These are phyloP conservation scores for Romanomermis culicivorax DNA, from an alignment of 2,888 invertebrate species.

Conservation along the genomic window DNA sequence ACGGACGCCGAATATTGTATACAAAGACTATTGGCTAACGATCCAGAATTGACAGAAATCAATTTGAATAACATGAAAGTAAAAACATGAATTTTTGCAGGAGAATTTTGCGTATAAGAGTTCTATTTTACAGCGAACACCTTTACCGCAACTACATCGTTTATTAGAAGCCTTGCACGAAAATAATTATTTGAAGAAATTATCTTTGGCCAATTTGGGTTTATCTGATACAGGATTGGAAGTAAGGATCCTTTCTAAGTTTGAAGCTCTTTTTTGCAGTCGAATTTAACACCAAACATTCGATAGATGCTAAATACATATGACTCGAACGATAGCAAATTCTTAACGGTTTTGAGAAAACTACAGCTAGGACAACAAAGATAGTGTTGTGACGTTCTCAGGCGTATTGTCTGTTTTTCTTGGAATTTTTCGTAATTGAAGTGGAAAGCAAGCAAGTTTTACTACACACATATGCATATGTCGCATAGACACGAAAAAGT, in stretches of 20 bases:
- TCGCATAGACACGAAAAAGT: no score
- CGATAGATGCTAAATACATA: background rate
- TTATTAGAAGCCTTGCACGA: constrained; percentile 64
- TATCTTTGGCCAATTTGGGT: constrained; percentile 79
- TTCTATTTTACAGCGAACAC: constrained; percentile 21
- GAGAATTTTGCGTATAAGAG: background rate
- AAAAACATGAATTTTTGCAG: constrained; percentile 13
- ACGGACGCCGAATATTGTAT: constrained; percentile 82
- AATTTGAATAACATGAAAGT: constrained; percentile 99
- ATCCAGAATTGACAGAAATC: constrained; percentile 63
- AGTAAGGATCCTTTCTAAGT: constrained; percentile 22
- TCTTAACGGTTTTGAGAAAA: background rate
- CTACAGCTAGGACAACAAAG: no score
- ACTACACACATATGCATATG: no score
- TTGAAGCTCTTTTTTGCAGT: background rate
- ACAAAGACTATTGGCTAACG: constrained; percentile 55
- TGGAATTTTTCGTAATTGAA: no score
- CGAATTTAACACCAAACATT: background rate
- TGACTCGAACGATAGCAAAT: no score
- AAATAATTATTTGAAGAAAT: constrained; percentile 72
- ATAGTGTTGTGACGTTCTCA: no score
- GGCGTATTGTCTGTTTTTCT: no score
- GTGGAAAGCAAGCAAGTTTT: no score
- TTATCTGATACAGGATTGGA: constrained; percentile 64
- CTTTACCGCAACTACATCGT: constrained; percentile 41